These are phyloP conservation scores for Epinotia brunnichana DNA, from an alignment of 2,888 invertebrate genomes.

Conservation along the genomic window DNA sequence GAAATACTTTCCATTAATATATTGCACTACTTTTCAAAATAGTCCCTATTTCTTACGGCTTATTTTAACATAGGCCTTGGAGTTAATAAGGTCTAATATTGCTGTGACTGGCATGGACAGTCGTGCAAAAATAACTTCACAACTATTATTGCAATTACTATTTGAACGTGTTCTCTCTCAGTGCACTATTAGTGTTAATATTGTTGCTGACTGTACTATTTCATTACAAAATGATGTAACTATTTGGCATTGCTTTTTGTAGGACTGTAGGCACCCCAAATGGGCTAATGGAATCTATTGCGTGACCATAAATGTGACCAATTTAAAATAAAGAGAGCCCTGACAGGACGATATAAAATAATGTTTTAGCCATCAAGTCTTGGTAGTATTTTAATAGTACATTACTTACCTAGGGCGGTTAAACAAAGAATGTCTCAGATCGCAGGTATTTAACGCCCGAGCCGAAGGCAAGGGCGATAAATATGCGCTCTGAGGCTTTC, in stretches of 20 bases:
- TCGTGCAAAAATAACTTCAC: not conserved
- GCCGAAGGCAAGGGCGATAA: no score
- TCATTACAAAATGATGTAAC: conserved; percentile 8
- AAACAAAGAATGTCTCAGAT: no score
- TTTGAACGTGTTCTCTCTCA: not conserved
- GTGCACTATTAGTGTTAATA: not conserved
- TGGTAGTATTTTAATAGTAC: no score
- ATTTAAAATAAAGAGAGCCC: conserved; percentile 2
- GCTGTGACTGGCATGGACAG: not conserved
- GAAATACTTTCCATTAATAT: conserved; percentile 3
- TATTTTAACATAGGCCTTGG: conserved; percentile 6
- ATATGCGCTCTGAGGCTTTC: no score
- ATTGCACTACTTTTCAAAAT: not conserved
- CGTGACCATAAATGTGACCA: conserved; percentile 3
- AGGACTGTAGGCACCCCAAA: conserved; percentile 22
- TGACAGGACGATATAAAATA: not conserved
- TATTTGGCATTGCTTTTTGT: conserved; percentile 37
- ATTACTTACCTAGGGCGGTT: no score
- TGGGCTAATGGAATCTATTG: conserved; percentile 12
- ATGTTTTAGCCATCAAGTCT: conserved; percentile 17
- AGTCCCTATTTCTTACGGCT: not conserved
- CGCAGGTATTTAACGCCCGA: no score
- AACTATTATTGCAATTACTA: not conserved
- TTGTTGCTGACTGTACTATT: not conserved
- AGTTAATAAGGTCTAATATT: not conserved